Percentiles rank a stretch among this genome's conserved stretches.
These are phyloP conservation scores for Palaemon carinicauda DNA, from an alignment of 1,140 invertebrate species.

Conservation along the genomic window DNA sequence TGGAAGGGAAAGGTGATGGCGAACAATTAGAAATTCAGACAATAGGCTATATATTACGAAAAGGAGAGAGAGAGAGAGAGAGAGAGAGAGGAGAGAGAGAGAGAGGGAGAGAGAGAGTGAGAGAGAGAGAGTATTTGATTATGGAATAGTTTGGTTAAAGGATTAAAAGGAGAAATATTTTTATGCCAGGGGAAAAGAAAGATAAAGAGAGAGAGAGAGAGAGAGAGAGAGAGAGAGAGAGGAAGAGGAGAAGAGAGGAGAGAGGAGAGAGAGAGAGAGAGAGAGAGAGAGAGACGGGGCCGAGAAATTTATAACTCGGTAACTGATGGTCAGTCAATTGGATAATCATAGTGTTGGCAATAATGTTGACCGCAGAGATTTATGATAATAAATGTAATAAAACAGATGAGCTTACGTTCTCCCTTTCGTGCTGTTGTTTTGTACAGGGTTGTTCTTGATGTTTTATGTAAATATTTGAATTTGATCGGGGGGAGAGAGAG, in stretches of 20 bases:
- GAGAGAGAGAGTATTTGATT: neutral
- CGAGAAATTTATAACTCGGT: neutral
- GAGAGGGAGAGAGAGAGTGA: neutral
- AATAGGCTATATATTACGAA: too few relatives aligned
- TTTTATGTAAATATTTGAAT: neutral
- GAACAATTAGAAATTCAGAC: too few relatives aligned
- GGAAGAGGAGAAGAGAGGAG: neutral
- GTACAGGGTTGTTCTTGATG: neutral
- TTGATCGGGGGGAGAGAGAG: neutral
- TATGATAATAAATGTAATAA: too few relatives aligned
- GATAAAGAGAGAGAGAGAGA: neutral
- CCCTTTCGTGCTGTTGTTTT: too few relatives aligned
- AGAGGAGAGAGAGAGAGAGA: neutral
- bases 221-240: too few relatives aligned
- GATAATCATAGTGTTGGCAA: too few relatives aligned
- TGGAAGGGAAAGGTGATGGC: too few relatives aligned
- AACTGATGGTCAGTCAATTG: neutral
- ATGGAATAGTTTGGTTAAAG: neutral
- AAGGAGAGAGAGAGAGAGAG: too few relatives aligned
- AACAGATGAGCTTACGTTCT: too few relatives aligned
- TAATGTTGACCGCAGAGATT: too few relatives aligned
- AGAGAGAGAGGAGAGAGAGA: neutral
- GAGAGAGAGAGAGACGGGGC: neutral
- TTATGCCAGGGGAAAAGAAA: neutral
- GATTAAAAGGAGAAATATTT: neutral